Base-by-base conservation (phyloP, 2,797 vertebrate species). In the Fistularia tabacaria region DNA sequence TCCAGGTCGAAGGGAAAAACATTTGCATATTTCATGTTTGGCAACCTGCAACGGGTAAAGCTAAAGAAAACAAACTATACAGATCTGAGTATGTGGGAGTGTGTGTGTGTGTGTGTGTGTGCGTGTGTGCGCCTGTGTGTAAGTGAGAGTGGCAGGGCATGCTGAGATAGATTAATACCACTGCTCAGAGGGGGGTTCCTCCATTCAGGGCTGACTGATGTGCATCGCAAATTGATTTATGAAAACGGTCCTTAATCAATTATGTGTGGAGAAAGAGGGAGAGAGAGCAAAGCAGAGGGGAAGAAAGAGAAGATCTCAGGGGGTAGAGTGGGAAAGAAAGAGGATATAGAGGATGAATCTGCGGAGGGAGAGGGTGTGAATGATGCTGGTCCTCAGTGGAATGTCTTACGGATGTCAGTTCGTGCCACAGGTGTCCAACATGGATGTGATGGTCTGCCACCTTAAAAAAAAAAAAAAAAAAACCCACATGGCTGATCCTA, bases 161-260 rank as follows among this genome's bases (percentile, higher is more conserved):
- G 83, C 81, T 85, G 85, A 85, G 80, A 85, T 81, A 80, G 84
- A 87, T 87, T 85, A 87, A 88, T 83, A 83, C 72, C 12, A 37
- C 63, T 48, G 64, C 76, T 69, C 76, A 64, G 79, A 73, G 76
- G 81, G 76, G 54, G 77, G 76, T 39, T 67, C 86, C 85, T 90
- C 92, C 92, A 95, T 97, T 96, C 93, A 95, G 84, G 89, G 90
- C 92, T 97, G 95, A 98, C 93, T 96, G 95, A 98, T 97, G 94
- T 95, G 94, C 96, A 87, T 98, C 93, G 93, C 97, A 96, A 98
- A 98, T 97, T 97, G 95, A 95, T 97, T 96, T 97, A 97, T 97
- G 93, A 95, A 94, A 95, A 89, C 65, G 80, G 84, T 76, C 91
- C 90, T 92, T 96, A 97, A 98, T 98, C 96, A 96, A 97, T 97